Evolutionary conservation across 2,888 invertebrate genomes (phyloP).

Genomic region (Meganola albula): DNA sequence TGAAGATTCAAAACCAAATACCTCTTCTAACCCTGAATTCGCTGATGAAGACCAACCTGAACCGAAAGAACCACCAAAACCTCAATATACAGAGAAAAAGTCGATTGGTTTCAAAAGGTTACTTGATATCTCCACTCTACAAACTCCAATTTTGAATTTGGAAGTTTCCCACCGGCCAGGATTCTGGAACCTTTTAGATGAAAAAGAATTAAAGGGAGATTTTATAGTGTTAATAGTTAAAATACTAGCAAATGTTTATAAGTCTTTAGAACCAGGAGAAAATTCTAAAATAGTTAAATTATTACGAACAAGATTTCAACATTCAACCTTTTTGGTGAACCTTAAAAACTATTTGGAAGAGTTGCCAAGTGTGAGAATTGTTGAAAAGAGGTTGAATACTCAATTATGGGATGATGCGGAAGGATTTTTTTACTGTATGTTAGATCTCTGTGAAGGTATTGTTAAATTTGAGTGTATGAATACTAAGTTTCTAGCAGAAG

Average conservation of each 20-base stretch:
- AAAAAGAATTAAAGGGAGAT: slow-evolving; percentile 59
- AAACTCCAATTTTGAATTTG: slow-evolving; percentile 54
- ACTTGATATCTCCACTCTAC: slow-evolving; percentile 53
- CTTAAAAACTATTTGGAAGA: slow-evolving; percentile 45
- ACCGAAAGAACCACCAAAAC: slow-evolving; percentile 29
- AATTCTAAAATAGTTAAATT: slow-evolving; percentile 50
- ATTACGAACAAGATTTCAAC: slow-evolving; percentile 46
- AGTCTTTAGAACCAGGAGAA: slow-evolving; percentile 44
- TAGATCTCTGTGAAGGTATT: slow-evolving; percentile 51
- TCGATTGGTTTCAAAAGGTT: slow-evolving; percentile 68
- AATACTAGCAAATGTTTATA: slow-evolving; percentile 58
- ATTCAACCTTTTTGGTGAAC: slow-evolving; percentile 49
- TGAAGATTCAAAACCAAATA: slow-evolving; percentile 38
- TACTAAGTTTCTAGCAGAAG: slow-evolving; percentile 37
- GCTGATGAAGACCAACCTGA: slow-evolving; percentile 46
- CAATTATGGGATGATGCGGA: slow-evolving; percentile 66
- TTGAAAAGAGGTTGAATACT: slow-evolving; percentile 58
- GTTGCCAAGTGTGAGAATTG: slow-evolving; percentile 50
- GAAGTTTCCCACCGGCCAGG: slow-evolving; percentile 62
- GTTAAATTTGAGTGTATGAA: slow-evolving; percentile 39
- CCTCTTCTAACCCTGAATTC: slow-evolving; percentile 33
- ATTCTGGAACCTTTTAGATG: slow-evolving; percentile 63
- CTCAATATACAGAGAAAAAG: slow-evolving; percentile 48
- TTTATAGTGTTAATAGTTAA: slow-evolving; percentile 65
- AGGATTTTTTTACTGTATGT: slow-evolving; percentile 46